Evolutionary conservation across 2,797 vertebrate genomes (phyloP).

Genomic region (Balearica regulorum): DNA sequence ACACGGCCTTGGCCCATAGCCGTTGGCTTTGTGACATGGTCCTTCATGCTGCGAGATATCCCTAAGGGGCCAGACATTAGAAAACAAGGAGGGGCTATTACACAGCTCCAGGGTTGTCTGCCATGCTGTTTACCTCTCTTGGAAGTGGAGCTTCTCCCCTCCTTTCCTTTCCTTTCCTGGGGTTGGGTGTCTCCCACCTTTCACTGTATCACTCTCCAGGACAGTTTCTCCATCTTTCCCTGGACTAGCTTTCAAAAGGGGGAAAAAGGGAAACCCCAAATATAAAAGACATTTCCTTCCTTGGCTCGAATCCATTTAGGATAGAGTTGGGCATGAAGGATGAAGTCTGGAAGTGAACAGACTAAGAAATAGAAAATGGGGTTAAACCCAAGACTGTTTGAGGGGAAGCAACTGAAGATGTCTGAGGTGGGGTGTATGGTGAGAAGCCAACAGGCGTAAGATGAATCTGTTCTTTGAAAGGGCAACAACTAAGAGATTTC

Average conservation of each 20-base stretch:
- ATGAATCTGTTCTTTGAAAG: background rate
- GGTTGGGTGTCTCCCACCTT: background rate
- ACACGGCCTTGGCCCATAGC: conserved; percentile 95
- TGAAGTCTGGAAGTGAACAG: conserved; percentile 2
- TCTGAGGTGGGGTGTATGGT: background rate
- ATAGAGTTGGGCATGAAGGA: background rate
- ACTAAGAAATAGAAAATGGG: conserved; percentile 22
- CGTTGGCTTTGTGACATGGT: conserved; percentile 96
- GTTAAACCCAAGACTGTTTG: conserved; percentile 1
- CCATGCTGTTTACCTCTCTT: background rate
- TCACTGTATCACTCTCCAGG: background rate
- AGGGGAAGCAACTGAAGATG: background rate
- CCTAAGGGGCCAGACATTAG: conserved; percentile 77
- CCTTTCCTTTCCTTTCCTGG: background rate
- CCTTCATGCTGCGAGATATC: conserved; percentile 93
- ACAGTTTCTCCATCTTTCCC: background rate
- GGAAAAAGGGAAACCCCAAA: background rate
- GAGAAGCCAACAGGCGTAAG: background rate
- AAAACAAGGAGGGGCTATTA: conserved; percentile 59
- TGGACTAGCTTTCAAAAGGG: background rate
- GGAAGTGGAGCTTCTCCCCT: background rate
- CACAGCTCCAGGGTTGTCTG: background rate
- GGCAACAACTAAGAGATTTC: background rate
- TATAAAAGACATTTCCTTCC: conserved; percentile 3
- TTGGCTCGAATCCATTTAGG: conserved; percentile 41